Evolutionary conservation across 2,888 invertebrate species (phyloP).

Genomic region (Chorisops tibialis): DNA sequence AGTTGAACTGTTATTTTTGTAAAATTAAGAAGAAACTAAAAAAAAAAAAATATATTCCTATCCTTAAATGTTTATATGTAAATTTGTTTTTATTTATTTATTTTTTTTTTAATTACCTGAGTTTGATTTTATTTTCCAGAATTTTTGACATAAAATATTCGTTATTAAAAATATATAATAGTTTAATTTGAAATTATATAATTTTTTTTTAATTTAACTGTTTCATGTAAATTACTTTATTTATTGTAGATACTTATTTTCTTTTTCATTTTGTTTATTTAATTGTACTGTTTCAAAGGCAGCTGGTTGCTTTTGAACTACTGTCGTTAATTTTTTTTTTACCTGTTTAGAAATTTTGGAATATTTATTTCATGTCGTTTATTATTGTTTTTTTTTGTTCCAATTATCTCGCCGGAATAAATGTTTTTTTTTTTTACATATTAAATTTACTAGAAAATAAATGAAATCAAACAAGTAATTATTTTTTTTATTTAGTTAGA

Average conservation of each 20-base stretch:
- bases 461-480: background rate
- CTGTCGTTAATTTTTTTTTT: background rate
- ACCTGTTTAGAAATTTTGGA: background rate
- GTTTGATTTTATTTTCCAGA: no score
- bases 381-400: background rate
- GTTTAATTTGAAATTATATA: background rate
- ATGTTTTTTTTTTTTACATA: constrained; percentile 3
- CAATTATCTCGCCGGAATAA: background rate
- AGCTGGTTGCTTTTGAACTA: constrained; percentile 38
- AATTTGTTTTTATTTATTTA: no score
- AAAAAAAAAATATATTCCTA: no score
- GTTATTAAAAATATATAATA: background rate
- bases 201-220: background rate
- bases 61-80: no score
- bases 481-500: background rate
- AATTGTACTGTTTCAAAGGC: constrained; percentile 40
- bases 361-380: background rate
- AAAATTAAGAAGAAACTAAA: no score
- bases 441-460: constrained; percentile 11
- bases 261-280: background rate
- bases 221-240: background rate
- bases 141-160: background rate
- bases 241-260: background rate
- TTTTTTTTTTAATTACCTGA: no score
- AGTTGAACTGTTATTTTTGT: no score